A percentile compares a stretch with the other conserved stretches of the same genome.
phyloP scores from a whole-genome alignment of 2,888 invertebrate genomes.

The Pediacus dermestoides region DNA sequence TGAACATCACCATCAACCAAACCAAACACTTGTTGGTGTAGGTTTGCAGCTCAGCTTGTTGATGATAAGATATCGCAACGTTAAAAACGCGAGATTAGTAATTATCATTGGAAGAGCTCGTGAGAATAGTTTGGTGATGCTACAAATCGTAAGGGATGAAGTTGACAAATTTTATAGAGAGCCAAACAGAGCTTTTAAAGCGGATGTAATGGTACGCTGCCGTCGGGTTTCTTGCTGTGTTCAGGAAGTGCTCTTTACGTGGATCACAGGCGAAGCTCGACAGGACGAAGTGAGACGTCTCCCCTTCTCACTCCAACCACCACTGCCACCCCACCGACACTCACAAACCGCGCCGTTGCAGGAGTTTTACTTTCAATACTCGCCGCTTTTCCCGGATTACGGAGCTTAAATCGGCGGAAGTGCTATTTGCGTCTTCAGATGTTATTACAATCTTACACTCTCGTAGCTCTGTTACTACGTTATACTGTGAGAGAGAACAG shows the following conservation, averaged over 20 bases:
- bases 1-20: no score
- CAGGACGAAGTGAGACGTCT: conserved; percentile 24
- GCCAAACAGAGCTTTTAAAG: conserved; percentile 27
- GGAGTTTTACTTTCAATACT: conserved; percentile 43
- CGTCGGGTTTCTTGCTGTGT: conserved; percentile 18
- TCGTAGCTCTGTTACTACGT: no score
- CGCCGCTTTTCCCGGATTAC: conserved; percentile 42
- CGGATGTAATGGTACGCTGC: conserved; percentile 29
- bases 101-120: no score
- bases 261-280: conserved; percentile 23
- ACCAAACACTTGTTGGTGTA: no score
- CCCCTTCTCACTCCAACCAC: conserved; percentile 19
- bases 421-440: conserved; percentile 43
- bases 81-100: no score
- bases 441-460: conserved; percentile 31
- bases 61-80: no score
- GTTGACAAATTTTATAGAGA: conserved; percentile 23
- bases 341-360: conserved; percentile 19
- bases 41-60: no score
- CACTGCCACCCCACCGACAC: conserved; percentile 21
- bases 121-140: no score
- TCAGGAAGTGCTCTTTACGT: conserved; percentile 29
- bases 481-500: no score
- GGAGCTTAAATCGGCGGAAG: conserved; percentile 43
- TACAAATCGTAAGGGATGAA: no score